Conservation (phyloP, 2,888 invertebrate species). For the Lepidochitona cinerea region DNA sequence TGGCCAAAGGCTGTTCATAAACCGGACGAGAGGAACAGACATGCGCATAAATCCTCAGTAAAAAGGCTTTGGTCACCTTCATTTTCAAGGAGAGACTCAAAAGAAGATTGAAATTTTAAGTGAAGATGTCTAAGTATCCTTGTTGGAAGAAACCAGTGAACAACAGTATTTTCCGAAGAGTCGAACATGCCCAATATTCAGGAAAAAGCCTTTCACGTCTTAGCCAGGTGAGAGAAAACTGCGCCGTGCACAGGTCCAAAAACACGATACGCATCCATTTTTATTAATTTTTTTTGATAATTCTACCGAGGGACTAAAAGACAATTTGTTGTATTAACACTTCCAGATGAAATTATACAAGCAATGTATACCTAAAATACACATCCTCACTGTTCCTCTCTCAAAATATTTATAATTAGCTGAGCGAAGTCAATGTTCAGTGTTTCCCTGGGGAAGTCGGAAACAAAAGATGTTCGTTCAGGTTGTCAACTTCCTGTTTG, state of each 20-base stretch:
- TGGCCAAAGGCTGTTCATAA: no score
- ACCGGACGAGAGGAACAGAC: background rate
- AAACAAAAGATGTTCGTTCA: no score
- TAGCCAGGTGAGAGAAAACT: background rate
- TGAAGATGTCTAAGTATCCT: background rate
- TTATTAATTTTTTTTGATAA: no score
- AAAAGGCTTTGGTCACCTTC: slow-evolving; percentile 4
- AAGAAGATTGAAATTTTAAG: background rate
- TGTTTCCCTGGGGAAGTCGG: no score
- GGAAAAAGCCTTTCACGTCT: background rate
- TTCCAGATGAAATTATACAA: no score
- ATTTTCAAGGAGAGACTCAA: background rate
- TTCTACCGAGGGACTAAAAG: background rate
- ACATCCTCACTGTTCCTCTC: background rate
- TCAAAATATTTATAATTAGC: background rate
- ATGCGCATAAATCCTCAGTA: background rate
- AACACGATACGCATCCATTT: no score
- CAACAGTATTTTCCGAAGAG: background rate
- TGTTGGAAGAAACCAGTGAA: background rate
- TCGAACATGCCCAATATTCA: background rate
- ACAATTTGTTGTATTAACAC: background rate
- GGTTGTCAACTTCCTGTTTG: no score
- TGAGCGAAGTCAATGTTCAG: no score
- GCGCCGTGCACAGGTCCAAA: no score
- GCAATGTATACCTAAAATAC: no score